A percentile compares a stretch with the other conserved stretches of the same genome.
Conservation (phyloP, 2,113 vertebrate species). For the Reinhardtius hippoglossoides region DNA sequence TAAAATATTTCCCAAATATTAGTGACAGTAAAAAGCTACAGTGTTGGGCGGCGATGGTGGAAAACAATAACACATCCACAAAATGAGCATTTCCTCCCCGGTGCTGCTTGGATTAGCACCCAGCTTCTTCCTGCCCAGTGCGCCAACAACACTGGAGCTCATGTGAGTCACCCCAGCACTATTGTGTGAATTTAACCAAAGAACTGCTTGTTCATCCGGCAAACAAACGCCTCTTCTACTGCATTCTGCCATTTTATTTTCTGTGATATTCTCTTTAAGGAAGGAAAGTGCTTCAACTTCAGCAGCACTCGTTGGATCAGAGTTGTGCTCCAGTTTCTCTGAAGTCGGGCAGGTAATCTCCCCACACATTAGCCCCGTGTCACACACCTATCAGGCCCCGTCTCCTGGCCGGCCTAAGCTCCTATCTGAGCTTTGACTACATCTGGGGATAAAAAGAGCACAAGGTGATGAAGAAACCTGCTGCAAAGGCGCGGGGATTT, state of each 20-base stretch:
- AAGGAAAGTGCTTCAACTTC: slow-evolving; percentile 23
- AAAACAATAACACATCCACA: slow-evolving; percentile 48
- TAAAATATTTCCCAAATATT: slow-evolving; percentile 13
- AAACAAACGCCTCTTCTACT: slow-evolving; percentile 10
- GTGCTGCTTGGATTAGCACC: slow-evolving; percentile 50
- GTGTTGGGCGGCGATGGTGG: slow-evolving; percentile 23
- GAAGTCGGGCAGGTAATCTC: slow-evolving; percentile 64
- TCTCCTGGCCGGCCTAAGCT: slow-evolving; percentile 54
- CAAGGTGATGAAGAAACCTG: slow-evolving; percentile 59
- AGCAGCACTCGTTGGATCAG: slow-evolving; percentile 37
- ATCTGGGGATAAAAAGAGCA: slow-evolving; percentile 64
- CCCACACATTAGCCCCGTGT: slow-evolving; percentile 43
- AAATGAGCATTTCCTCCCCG: slow-evolving; percentile 48
- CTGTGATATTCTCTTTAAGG: neutral
- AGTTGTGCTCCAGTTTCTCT: slow-evolving; percentile 22
- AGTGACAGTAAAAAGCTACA: slow-evolving; percentile 45
- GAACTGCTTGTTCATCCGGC: neutral
- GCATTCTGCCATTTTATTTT: neutral
- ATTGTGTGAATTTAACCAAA: slow-evolving; percentile 25
- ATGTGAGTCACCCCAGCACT: slow-evolving; percentile 28
- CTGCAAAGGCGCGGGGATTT: slow-evolving; percentile 57
- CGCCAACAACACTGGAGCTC: slow-evolving; percentile 28
- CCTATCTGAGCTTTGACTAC: slow-evolving; percentile 61
- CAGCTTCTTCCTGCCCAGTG: slow-evolving; percentile 47
- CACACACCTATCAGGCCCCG: slow-evolving; percentile 52